Percentiles rank a stretch among this genome's conserved stretches.
Evolutionary conservation across 2,797 vertebrate species (phyloP).

Genomic region (Microcaecilia unicolor): DNA sequence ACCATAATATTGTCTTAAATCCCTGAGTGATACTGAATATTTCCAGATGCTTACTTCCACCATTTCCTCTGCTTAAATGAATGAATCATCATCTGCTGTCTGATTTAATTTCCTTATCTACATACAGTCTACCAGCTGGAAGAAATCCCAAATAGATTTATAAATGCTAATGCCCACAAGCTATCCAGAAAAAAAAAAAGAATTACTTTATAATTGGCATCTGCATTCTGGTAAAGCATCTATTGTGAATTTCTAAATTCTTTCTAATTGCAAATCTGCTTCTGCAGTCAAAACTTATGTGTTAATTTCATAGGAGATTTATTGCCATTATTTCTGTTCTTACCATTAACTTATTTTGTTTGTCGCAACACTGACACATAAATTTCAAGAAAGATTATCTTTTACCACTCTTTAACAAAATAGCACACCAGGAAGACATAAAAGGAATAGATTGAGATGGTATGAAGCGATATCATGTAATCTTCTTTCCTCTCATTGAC

Average conservation of each 20-base stretch:
- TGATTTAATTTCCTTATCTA: no score
- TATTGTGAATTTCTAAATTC: slow-evolving; percentile 33
- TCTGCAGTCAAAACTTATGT: slow-evolving; percentile 35
- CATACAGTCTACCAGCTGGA: no score
- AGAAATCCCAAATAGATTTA: no score
- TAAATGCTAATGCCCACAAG: slow-evolving; percentile 12
- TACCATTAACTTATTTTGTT: slow-evolving; percentile 38
- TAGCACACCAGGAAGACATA: slow-evolving; percentile 14
- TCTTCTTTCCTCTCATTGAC: slow-evolving; percentile 22
- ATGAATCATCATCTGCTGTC: no score
- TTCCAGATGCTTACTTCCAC: no score
- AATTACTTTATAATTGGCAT: slow-evolving; percentile 10
- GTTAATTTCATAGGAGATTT: slow-evolving; percentile 38
- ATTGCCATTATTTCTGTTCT: slow-evolving; percentile 18
- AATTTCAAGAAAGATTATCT: slow-evolving; percentile 31
- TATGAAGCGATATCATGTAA: slow-evolving; percentile 31
- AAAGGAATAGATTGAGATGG: slow-evolving; percentile 28
- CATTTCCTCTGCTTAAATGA: no score
- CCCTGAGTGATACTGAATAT: no score
- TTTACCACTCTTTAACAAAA: slow-evolving; percentile 20
- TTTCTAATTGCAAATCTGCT: slow-evolving; percentile 38
- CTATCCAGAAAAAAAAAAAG: slow-evolving; percentile 26
- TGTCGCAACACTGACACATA: slow-evolving; percentile 29
- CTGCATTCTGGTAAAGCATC: slow-evolving; percentile 35
- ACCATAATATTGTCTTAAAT: no score